Conservation (phyloP, 2,888 invertebrate genomes). For the Hypolimnas misippus region DNA sequence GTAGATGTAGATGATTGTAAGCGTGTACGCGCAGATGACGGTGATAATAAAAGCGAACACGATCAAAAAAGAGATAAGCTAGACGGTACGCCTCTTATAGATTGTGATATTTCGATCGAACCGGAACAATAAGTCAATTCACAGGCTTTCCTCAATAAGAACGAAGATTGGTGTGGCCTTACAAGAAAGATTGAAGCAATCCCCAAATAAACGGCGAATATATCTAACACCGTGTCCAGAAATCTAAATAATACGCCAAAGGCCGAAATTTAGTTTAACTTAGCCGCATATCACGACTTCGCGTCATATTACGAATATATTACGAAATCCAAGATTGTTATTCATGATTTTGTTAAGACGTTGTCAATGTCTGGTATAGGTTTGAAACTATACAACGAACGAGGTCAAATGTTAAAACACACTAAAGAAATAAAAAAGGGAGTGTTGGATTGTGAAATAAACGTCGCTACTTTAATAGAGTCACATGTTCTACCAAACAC, state of each 20-base stretch:
- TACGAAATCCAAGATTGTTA: not conserved
- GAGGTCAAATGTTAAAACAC: not conserved
- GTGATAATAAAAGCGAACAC: not conserved
- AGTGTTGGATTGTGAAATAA: constrained; percentile 13
- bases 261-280: not conserved
- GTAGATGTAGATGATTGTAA: no score
- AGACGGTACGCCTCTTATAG: not conserved
- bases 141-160: not conserved
- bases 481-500: not conserved
- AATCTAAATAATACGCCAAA: not conserved
- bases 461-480: constrained; percentile 6
- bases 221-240: constrained; percentile 2
- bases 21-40: not conserved
- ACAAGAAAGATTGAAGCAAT: not conserved
- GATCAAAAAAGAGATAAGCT: not conserved
- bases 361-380: not conserved
- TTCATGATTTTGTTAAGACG: not conserved
- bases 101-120: not conserved
- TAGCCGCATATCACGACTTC: constrained; percentile 15
- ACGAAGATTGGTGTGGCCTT: not conserved
- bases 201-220: not conserved
- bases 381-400: not conserved
- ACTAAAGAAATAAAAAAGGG: not conserved
- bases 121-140: not conserved
- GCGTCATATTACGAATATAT: not conserved